Percentiles rank a stretch among this genome's conserved stretches.
Evolutionary conservation across 2,113 vertebrate species (phyloP).

Genomic region (Alexandromys fortis): DNA sequence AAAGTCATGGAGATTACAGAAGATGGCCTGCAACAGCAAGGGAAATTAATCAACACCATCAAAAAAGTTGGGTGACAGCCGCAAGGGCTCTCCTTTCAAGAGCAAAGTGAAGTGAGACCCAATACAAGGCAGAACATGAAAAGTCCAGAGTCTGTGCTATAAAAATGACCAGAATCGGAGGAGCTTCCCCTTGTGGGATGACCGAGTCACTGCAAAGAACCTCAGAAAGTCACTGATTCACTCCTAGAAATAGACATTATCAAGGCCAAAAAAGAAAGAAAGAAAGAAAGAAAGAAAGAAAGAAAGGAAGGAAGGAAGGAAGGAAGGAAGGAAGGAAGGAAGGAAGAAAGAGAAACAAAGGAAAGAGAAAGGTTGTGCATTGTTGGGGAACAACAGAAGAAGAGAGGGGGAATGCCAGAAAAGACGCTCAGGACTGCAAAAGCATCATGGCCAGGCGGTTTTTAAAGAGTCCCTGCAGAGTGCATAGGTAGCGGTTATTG

Average conservation of each 20-base stretch:
- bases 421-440: neutral
- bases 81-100: neutral
- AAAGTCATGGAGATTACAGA: neutral
- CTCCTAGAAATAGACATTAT: neutral
- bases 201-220: neutral
- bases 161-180: neutral
- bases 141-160: neutral
- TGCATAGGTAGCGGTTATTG: neutral
- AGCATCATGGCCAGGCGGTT: rapidly evolving
- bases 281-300: too few species aligned
- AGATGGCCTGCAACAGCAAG: neutral
- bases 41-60: neutral
- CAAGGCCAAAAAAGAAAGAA: neutral
- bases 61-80: neutral
- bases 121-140: neutral
- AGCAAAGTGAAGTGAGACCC: neutral
- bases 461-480: neutral
- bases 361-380: neutral
- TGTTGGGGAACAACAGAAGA: neutral
- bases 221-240: neutral
- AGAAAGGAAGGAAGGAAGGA: neutral
- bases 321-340: too few species aligned
- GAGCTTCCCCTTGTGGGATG: neutral
- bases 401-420: neutral
- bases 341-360: neutral